Evolutionary conservation across 2,797 vertebrate species (phyloP).

Genomic region (Eulemur mongoz): DNA sequence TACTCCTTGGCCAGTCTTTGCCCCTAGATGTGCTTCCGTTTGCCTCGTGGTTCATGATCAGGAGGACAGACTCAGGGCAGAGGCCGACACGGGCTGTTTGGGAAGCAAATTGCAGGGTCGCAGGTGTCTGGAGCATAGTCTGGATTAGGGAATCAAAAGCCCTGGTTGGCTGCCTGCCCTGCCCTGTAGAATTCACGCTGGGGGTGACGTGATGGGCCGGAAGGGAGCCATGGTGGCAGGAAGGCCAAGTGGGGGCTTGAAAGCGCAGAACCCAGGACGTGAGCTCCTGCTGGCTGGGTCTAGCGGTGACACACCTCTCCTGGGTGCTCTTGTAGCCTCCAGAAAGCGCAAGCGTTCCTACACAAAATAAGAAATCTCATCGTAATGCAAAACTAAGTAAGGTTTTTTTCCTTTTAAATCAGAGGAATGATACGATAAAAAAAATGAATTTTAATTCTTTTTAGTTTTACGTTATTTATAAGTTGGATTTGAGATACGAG

Average conservation of each 20-base stretch:
- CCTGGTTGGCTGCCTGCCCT: neutral
- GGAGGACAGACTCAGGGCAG: neutral
- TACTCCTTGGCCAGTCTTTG: neutral
- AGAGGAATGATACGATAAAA: neutral
- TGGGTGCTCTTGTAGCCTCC: neutral
- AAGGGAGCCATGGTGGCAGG: neutral
- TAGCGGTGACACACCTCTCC: neutral
- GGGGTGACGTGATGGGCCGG: too few species aligned
- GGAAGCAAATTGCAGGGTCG: neutral
- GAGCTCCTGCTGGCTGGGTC: neutral
- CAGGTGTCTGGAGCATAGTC: neutral
- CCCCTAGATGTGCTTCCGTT: neutral
- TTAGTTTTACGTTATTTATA: constrained; percentile 7
- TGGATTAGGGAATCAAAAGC: neutral
- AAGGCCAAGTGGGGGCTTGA: neutral
- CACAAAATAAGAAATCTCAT: neutral
- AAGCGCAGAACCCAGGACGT: neutral
- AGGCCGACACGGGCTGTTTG: neutral
- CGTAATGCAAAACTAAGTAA: neutral
- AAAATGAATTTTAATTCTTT: neutral
- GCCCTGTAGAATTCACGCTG: neutral
- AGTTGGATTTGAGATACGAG: neutral
- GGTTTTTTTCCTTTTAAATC: neutral
- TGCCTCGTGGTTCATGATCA: neutral
- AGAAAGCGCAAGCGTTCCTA: neutral